Conservation (phyloP, 2,113 vertebrate species). For the Hyperoodon ampullatus region DNA sequence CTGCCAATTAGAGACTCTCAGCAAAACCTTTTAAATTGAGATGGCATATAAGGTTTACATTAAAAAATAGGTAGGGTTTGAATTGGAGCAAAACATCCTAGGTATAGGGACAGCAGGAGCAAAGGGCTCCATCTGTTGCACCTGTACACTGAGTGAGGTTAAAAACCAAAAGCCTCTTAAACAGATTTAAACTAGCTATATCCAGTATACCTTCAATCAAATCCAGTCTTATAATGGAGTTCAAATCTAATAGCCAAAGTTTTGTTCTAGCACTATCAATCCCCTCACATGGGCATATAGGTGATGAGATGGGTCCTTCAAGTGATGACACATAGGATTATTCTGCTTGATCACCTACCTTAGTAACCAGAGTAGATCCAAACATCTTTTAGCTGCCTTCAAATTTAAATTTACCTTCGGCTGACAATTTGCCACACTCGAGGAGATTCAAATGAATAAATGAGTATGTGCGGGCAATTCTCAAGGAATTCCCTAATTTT, state of each 20-base stretch:
- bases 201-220: not conserved
- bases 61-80: not conserved
- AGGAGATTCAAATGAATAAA: not conserved
- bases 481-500: not conserved
- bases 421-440: not conserved
- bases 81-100: not conserved
- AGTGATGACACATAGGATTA: not conserved
- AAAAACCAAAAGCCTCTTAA: not conserved
- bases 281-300: not conserved
- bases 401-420: slow-evolving; percentile 1
- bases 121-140: not conserved
- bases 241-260: not conserved
- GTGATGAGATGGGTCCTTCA: not conserved
- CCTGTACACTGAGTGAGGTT: not conserved
- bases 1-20: not conserved
- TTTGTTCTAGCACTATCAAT: not conserved
- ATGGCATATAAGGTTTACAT: not conserved
- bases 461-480: not conserved
- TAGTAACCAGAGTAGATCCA: not conserved
- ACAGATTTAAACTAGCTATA: not conserved
- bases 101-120: not conserved
- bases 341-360: not conserved
- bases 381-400: not conserved
- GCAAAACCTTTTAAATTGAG: not conserved
- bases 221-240: not conserved